These are phyloP conservation scores for Drosophila formosana DNA, from an alignment of 2,888 invertebrate species.

Conservation along the genomic window DNA sequence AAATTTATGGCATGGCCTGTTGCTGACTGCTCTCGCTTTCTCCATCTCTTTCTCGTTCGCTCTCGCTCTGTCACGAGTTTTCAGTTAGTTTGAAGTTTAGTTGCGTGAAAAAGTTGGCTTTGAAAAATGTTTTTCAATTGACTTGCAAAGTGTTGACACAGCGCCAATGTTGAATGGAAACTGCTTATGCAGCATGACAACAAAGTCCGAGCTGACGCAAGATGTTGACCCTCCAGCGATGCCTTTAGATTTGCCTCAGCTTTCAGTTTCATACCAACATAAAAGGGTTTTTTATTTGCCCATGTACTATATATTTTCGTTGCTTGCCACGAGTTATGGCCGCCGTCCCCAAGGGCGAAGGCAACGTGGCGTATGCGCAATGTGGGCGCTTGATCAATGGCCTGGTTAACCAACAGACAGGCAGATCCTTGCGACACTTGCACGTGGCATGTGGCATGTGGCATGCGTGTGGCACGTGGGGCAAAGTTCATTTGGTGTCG, in stretches of 20 bases:
- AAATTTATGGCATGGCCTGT: constrained; percentile 35
- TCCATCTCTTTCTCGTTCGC: not conserved
- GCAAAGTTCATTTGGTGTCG: constrained; percentile 27
- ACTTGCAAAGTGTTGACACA: constrained; percentile 53
- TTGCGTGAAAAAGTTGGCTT: constrained; percentile 13
- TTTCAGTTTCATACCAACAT: constrained; percentile 8
- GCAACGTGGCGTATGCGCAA: constrained; percentile 50
- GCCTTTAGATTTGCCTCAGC: not conserved
- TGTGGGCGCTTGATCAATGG: constrained; percentile 37
- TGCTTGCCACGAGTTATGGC: constrained; percentile 31
- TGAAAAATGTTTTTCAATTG: constrained; percentile 45
- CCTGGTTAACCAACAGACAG: not conserved
- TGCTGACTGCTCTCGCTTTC: constrained; percentile 15
- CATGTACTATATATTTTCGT: not conserved
- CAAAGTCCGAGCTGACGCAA: constrained; percentile 3
- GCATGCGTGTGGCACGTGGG: constrained; percentile 17
- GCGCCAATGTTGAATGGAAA: constrained; percentile 34
- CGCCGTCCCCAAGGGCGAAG: not conserved
- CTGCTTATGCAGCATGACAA: constrained; percentile 51
- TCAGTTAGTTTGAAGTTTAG: constrained; percentile 21
- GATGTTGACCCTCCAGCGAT: constrained; percentile 5
- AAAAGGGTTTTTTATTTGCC: constrained; percentile 32
- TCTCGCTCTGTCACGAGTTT: not conserved
- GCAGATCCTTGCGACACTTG: constrained; percentile 4
- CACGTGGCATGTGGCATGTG: constrained; percentile 17